Evolutionary conservation across 2,888 invertebrate genomes (phyloP).

Genomic region (Ophioninae sp.): DNA sequence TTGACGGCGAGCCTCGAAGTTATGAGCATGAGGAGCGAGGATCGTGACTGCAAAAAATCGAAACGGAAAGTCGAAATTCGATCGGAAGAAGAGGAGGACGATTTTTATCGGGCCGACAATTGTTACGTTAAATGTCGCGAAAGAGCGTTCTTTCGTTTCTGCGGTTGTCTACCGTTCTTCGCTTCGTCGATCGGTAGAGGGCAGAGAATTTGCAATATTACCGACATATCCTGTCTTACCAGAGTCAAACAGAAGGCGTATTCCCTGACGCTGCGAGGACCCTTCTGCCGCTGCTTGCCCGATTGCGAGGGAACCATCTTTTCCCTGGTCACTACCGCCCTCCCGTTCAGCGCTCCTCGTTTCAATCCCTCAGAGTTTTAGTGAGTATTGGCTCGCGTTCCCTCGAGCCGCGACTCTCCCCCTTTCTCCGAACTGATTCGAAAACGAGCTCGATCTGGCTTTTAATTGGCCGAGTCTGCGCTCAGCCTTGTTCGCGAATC

Average conservation of each 20-base stretch:
- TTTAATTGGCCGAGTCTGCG: too few relatives aligned
- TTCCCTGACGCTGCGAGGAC: conserved; percentile 61
- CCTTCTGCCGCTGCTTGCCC: conserved; percentile 68
- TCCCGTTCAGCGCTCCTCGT: conserved; percentile 65
- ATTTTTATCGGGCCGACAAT: conserved; percentile 73
- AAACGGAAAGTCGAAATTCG: conserved; percentile 47
- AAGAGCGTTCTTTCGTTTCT: conserved; percentile 65
- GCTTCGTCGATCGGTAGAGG: conserved; percentile 65
- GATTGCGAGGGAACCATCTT: conserved; percentile 68
- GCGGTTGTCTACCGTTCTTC: conserved; percentile 77
- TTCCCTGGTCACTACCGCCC: conserved; percentile 60
- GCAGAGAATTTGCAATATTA: conserved; percentile 73
- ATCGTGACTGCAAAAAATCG: conserved; percentile 71
- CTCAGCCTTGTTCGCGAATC: too few relatives aligned
- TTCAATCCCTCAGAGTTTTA: conserved; percentile 67
- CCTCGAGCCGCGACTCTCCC: too few relatives aligned
- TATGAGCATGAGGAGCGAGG: conserved; percentile 52
- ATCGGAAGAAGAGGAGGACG: not conserved
- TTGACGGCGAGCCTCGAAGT: conserved; percentile 69
- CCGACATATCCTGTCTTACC: conserved; percentile 74
- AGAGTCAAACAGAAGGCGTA: conserved; percentile 63
- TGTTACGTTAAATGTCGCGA: conserved; percentile 76
- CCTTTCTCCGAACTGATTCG: too few relatives aligned
- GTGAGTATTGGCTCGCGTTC: conserved; percentile 61
- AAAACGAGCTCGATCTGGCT: too few relatives aligned